These are phyloP conservation scores for Microctenopoma steveboyesi DNA, from an alignment of 2,797 vertebrate genomes.

Conservation along the genomic window DNA sequence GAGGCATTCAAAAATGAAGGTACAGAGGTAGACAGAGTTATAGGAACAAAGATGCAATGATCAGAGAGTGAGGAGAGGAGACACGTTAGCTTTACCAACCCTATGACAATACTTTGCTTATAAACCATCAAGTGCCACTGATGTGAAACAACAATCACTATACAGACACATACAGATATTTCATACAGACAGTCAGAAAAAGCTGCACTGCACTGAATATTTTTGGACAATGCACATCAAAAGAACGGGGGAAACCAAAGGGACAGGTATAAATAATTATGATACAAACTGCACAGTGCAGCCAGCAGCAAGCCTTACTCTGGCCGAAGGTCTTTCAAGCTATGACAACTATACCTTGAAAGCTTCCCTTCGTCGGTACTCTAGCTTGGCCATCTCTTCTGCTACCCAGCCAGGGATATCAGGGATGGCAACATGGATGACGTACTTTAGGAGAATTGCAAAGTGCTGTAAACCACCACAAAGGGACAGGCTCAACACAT, in stretches of 20 bases:
- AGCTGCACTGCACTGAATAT: constrained; percentile 14
- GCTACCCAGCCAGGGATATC: constrained; percentile 96
- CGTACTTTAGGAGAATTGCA: constrained; percentile 93
- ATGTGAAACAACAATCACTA: constrained; percentile 23
- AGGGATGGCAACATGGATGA: constrained; percentile 95
- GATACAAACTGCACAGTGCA: constrained; percentile 30
- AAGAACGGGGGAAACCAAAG: constrained; percentile 32
- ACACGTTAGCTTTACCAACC: neutral
- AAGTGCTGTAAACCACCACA: constrained; percentile 89
- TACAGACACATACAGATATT: constrained; percentile 18
- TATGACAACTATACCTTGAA: constrained; percentile 90
- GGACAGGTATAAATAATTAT: constrained; percentile 8
- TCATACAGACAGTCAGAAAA: constrained; percentile 14
- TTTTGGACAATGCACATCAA: constrained; percentile 24
- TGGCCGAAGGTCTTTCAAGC: constrained; percentile 77
- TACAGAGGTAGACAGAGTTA: neutral
- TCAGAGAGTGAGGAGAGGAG: neutral
- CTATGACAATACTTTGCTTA: neutral
- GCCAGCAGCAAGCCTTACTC: constrained; percentile 45
- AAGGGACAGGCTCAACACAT: constrained; percentile 67
- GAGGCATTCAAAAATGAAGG: constrained; percentile 3
- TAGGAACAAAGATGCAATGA: neutral
- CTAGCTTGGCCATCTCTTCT: constrained; percentile 96
- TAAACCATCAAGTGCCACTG: neutral
- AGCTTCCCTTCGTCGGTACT: constrained; percentile 94